Conservation (phyloP, 2,113 vertebrate genomes). For the Pluvialis apricaria region DNA sequence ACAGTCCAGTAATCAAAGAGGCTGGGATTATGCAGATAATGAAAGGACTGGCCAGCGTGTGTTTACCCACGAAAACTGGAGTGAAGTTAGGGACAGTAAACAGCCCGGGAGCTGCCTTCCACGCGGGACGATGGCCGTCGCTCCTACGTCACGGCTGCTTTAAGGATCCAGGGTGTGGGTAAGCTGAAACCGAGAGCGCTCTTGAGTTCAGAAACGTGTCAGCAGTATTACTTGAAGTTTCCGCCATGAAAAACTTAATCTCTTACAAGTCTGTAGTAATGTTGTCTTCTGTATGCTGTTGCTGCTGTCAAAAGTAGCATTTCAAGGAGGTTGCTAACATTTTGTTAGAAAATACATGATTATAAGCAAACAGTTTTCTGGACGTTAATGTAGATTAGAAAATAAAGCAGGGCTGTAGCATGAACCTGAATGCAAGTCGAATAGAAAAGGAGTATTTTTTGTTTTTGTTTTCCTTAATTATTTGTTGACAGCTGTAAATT, state of each 20-base stretch:
- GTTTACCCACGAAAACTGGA: neutral
- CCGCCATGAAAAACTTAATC: rapidly evolving
- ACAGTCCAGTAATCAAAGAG: neutral
- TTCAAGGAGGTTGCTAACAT: neutral
- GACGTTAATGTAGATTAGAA: neutral
- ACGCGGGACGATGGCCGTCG: neutral
- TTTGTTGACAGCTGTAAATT: neutral
- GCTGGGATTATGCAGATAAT: neutral
- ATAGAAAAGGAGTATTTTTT: neutral
- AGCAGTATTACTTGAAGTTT: neutral
- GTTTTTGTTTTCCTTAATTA: neutral
- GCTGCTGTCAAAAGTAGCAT: neutral
- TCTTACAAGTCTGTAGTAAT: rapidly evolving
- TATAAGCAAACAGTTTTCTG: neutral
- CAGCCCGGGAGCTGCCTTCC: neutral
- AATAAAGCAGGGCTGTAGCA: neutral
- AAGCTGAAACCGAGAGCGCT: neutral
- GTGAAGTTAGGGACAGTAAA: neutral
- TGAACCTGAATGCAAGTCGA: neutral
- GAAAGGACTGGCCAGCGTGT: neutral
- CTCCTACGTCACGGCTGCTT: neutral
- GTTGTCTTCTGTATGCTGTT: neutral
- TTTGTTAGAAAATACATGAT: neutral
- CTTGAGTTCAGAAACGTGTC: neutral
- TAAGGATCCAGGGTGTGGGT: neutral